Percentiles rank a stretch among this genome's conserved stretches.
phyloP scores from a whole-genome alignment of 1,140 invertebrate genomes.

The Brachionus calyciflorus region DNA sequence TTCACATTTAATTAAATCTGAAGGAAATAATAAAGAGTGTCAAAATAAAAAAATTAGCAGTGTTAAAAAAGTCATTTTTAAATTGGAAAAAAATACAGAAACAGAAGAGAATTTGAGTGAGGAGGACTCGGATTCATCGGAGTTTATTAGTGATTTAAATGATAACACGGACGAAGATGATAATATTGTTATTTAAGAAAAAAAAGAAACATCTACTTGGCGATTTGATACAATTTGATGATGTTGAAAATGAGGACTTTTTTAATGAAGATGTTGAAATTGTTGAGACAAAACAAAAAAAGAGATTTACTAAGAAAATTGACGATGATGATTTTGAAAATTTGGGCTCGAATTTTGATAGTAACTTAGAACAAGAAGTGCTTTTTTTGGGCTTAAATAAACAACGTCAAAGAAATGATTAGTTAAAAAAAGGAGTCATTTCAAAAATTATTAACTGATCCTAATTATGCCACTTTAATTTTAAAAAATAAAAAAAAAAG shows the following conservation, averaged over 20 bases:
- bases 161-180: conserved; percentile 43
- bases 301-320: background rate
- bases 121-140: background rate
- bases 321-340: conserved; percentile 17
- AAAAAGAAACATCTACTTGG: conserved; percentile 19
- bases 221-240: conserved; percentile 46
- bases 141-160: conserved; percentile 19
- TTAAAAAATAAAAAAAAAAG: no score
- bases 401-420: no score
- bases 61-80: background rate
- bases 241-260: conserved; percentile 45
- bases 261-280: conserved; percentile 6
- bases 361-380: no score
- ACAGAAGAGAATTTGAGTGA: background rate
- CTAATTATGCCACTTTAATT: no score
- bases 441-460: no score
- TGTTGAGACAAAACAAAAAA: background rate
- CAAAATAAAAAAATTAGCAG: background rate
- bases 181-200: conserved; percentile 33
- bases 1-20: background rate
- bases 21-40: background rate
- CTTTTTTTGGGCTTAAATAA: no score
- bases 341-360: conserved; percentile 6
- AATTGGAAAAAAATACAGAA: background rate
- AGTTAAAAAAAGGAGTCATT: no score